These are phyloP conservation scores for Cremastinae sp. DNA, from an alignment of 2,888 invertebrate genomes.

Conservation along the genomic window DNA sequence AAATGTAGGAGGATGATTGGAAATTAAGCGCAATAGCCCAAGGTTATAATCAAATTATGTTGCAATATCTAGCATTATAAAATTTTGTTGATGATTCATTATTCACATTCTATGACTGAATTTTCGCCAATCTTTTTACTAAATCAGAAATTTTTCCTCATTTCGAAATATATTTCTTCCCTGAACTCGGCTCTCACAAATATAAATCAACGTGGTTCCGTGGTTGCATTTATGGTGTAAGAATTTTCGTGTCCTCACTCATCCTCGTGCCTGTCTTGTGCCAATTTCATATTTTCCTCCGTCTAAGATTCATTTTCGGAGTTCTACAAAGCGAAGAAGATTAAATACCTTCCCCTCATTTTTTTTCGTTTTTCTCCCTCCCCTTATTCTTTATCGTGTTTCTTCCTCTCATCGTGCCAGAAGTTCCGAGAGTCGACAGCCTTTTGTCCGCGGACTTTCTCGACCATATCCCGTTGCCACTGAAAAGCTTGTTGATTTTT, in stretches of 20 bases:
- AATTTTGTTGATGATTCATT: too few species aligned
- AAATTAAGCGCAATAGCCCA: too few species aligned
- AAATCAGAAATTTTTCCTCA: too few species aligned
- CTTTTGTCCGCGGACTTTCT: conserved; percentile 46
- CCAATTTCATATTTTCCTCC: conserved; percentile 30
- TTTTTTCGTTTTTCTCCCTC: neutral
- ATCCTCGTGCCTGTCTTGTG: conserved; percentile 1
- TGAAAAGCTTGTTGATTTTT: conserved; percentile 44
- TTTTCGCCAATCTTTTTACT: too few species aligned
- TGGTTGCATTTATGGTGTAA: neutral
- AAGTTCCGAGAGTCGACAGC: conserved; percentile 8
- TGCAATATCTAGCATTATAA: too few species aligned
- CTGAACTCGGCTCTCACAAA: too few species aligned
- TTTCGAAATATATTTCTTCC: too few species aligned
- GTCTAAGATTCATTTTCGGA: conserved; percentile 37
- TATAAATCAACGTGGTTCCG: conserved; percentile 1
- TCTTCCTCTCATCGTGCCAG: conserved; percentile 25
- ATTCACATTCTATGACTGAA: too few species aligned
- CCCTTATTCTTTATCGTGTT: conserved; percentile 6
- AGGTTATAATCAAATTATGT: too few species aligned
- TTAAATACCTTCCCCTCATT: conserved; percentile 48
- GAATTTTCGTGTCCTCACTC: conserved; percentile 11
- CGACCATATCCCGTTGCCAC: conserved; percentile 33
- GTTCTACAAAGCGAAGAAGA: conserved; percentile 44
- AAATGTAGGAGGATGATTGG: too few species aligned